phyloP scores from a whole-genome alignment of 2,888 invertebrate species.

The Laothoe populi region DNA sequence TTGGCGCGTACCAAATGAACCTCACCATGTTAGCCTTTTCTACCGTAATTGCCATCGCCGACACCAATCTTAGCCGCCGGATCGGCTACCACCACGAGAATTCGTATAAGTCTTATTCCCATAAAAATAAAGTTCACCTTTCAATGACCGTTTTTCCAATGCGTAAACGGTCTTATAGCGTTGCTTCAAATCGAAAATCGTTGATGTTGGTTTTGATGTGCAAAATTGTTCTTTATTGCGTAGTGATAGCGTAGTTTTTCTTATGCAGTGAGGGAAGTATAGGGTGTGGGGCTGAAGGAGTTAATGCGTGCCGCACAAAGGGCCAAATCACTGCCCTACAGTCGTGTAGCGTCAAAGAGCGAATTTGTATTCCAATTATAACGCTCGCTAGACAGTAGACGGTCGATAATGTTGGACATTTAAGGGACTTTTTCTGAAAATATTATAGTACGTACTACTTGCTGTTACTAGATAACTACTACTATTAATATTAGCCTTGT shows the following conservation, averaged over 20 bases:
- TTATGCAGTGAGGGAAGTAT: slow-evolving; percentile 44
- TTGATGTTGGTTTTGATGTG: slow-evolving; percentile 37
- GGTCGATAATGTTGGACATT: slow-evolving; percentile 49
- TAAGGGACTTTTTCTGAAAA: slow-evolving; percentile 24
- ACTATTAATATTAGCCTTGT: too few species aligned
- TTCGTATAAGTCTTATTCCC: not conserved
- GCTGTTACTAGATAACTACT: too few species aligned
- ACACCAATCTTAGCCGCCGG: slow-evolving; percentile 63
- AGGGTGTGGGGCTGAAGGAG: slow-evolving; percentile 78
- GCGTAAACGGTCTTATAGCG: slow-evolving; percentile 71
- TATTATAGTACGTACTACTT: not conserved
- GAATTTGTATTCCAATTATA: slow-evolving; percentile 84
- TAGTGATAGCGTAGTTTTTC: slow-evolving; percentile 54
- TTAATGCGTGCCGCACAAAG: slow-evolving; percentile 84
- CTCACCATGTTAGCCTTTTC: slow-evolving; percentile 77
- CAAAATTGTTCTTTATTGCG: slow-evolving; percentile 38
- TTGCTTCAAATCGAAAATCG: slow-evolving; percentile 70
- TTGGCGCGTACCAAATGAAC: slow-evolving; percentile 78
- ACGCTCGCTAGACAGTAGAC: slow-evolving; percentile 58
- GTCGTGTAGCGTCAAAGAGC: slow-evolving; percentile 76
- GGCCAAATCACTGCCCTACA: slow-evolving; percentile 81
- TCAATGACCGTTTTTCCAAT: slow-evolving; percentile 34
- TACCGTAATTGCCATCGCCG: slow-evolving; percentile 82
- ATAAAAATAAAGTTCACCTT: slow-evolving; percentile 21
- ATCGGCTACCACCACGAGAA: slow-evolving; percentile 32